Evolutionary conservation across 2,113 vertebrate species (phyloP).

Genomic region (Eudyptes chrysolophus): DNA sequence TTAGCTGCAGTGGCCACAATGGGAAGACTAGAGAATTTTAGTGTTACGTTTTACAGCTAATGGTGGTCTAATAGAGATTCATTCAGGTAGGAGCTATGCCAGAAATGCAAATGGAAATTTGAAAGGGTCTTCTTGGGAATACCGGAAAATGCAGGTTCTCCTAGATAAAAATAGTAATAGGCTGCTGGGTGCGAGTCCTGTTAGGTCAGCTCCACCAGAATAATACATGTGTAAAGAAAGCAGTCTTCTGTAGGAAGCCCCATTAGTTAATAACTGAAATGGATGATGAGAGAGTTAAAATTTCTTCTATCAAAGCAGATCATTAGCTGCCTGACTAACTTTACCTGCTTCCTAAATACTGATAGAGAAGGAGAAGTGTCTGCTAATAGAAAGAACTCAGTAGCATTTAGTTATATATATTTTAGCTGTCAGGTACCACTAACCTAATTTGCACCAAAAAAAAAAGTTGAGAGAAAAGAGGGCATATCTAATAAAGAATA

Average conservation of each 20-base stretch:
- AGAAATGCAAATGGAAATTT: not conserved
- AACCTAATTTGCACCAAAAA: not conserved
- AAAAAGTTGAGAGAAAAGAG: not conserved
- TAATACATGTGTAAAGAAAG: not conserved
- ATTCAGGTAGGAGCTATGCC: not conserved
- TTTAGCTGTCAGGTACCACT: not conserved
- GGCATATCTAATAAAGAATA: not conserved
- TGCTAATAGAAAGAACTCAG: not conserved
- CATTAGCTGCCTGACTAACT: slow-evolving; percentile 15
- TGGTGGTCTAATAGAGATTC: not conserved
- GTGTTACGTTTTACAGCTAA: not conserved
- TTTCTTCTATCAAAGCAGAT: not conserved
- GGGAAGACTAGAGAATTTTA: not conserved
- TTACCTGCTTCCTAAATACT: not conserved
- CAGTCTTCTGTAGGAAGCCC: not conserved
- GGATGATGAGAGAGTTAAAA: not conserved
- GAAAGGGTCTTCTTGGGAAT: not conserved
- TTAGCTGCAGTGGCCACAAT: not conserved
- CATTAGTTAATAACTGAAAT: not conserved
- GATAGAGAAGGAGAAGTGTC: not conserved
- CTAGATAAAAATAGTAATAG: not conserved
- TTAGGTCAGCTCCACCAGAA: not conserved
- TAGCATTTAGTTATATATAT: not conserved
- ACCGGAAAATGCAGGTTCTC: not conserved
- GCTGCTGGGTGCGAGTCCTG: not conserved